Evolutionary conservation across 2,113 vertebrate genomes (phyloP).

Genomic region (Bos taurus): ARS-UCD2.0 NC_037334.1:110407001-110407500

Average conservation of each 20-base stretch:
- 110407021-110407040: background rate
- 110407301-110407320: conserved; percentile 22
- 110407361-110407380: background rate
- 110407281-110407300: background rate
- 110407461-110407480: background rate
- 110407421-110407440: background rate
- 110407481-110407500: background rate
- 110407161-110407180: background rate
- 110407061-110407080: background rate
- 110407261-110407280: background rate
- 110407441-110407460: background rate
- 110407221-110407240: background rate
- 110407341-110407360: background rate
- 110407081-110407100: background rate
- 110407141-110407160: background rate
- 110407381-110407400: conserved; percentile 20
- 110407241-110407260: background rate
- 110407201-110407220: background rate
- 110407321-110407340: background rate
- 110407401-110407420: background rate
- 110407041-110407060: background rate
- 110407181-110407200: background rate
- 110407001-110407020: background rate
- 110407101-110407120: background rate
- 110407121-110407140: background rate